These are phyloP conservation scores for Bursaphelenchus mucronatus DNA, from an alignment of 1,140 invertebrate species.

Conservation along the genomic window DNA sequence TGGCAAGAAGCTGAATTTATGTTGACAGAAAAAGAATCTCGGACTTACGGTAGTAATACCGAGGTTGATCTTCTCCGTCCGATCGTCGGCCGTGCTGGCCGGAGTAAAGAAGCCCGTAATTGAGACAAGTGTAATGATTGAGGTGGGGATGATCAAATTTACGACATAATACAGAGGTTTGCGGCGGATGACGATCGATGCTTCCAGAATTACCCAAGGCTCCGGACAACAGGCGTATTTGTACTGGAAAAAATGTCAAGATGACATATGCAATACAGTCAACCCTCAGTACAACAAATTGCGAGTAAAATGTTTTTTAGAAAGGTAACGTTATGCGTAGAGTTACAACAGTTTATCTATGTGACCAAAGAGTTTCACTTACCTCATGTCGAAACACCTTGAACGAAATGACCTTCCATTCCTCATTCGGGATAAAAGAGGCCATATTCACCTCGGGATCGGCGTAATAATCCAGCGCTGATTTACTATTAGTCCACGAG, in stretches of 20 bases:
- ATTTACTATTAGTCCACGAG: conserved; percentile 58
- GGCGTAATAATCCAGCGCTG: conserved; percentile 56
- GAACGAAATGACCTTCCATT: conserved; percentile 58
- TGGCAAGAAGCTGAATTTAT: conserved; percentile 46
- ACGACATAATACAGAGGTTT: conserved; percentile 56
- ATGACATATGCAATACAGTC: neutral
- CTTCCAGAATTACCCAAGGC: conserved; percentile 51
- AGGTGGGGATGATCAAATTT: conserved; percentile 51
- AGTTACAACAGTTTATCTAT: too few relatives aligned
- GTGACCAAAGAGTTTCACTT: too few relatives aligned
- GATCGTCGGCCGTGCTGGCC: conserved; percentile 55
- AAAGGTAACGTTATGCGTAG: too few relatives aligned
- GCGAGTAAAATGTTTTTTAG: too few relatives aligned
- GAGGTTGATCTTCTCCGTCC: conserved; percentile 54
- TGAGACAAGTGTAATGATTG: conserved; percentile 58
- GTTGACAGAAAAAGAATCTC: neutral
- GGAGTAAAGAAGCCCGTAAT: conserved; percentile 61
- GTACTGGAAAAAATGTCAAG: conserved; percentile 44
- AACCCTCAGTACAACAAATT: too few relatives aligned
- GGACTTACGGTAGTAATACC: conserved; percentile 39
- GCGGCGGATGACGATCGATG: conserved; percentile 47
- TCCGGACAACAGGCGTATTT: conserved; percentile 60
- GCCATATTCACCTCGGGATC: conserved; percentile 53
- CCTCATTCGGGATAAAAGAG: conserved; percentile 57
- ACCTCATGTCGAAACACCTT: conserved; percentile 57